A percentile compares a stretch with the other conserved stretches of the same genome.
Conservation (phyloP, 2,888 invertebrate genomes). For the Ectemnius cavifrons region DNA sequence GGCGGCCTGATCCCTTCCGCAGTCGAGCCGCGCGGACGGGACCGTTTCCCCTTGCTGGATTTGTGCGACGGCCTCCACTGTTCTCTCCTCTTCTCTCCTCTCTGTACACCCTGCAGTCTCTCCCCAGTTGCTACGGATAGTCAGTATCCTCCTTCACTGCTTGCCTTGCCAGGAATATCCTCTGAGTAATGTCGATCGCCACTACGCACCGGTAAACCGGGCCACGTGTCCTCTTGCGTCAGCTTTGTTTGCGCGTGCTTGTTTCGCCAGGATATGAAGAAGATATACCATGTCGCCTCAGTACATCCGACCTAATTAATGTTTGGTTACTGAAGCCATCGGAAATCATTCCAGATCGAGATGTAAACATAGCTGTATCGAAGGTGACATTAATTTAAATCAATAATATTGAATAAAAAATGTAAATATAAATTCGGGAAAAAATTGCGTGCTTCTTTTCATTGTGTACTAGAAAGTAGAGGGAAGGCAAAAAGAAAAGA, state of each 20-base stretch:
- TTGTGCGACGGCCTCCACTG: slow-evolving; percentile 62
- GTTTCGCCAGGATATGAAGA: slow-evolving; percentile 10
- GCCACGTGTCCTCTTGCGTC: slow-evolving; percentile 65
- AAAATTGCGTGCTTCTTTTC: no score
- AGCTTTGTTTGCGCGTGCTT: slow-evolving; percentile 60
- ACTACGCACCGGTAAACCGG: slow-evolving; percentile 66
- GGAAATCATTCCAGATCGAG: no score
- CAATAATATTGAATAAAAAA: no score
- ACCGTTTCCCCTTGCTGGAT: slow-evolving; percentile 58
- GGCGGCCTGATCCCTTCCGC: slow-evolving; percentile 58
- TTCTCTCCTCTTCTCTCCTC: slow-evolving; percentile 38
- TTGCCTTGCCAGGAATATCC: slow-evolving; percentile 41
- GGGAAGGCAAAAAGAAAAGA: no score
- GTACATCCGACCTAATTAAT: no score
- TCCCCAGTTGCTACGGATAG: slow-evolving; percentile 40
- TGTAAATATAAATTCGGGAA: no score
- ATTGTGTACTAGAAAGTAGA: no score
- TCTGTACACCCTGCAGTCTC: slow-evolving; percentile 15
- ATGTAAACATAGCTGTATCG: no score
- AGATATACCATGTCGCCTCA: no score
- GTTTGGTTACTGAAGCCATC: no score
- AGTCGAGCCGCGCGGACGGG: slow-evolving; percentile 42
- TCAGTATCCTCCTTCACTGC: slow-evolving; percentile 44
- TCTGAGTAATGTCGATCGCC: slow-evolving; percentile 52
- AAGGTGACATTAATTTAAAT: no score